Conservation (phyloP, 2,113 vertebrate genomes). For the Colinus virginianus region DNA sequence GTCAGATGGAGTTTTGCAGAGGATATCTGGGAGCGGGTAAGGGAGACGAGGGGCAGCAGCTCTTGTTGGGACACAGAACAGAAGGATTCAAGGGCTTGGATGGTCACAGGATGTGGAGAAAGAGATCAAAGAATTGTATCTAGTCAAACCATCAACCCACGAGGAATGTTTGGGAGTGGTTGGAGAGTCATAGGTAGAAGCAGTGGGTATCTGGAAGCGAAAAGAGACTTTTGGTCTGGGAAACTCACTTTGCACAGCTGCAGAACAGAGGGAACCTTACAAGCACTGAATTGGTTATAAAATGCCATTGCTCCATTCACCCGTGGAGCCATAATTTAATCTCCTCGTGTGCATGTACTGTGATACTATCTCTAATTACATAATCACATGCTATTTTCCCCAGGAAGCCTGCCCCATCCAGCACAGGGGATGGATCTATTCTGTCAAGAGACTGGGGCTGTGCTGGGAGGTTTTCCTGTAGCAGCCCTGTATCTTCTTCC, state of each 20-base stretch:
- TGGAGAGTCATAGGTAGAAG: background rate
- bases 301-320: background rate
- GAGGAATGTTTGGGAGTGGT: background rate
- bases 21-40: accelerated
- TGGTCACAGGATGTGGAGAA: too few relatives aligned
- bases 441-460: background rate
- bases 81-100: background rate
- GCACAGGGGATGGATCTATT: accelerated
- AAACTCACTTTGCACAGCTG: accelerated
- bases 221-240: background rate
- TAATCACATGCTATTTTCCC: background rate
- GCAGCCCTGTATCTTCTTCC: background rate
- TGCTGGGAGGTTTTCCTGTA: background rate
- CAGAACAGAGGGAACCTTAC: background rate
- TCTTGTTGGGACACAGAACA: background rate
- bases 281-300: background rate
- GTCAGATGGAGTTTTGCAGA: background rate
- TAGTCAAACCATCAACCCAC: background rate
- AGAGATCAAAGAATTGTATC: background rate
- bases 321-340: background rate
- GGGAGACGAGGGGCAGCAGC: background rate
- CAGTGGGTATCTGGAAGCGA: background rate
- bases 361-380: background rate
- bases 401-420: background rate
- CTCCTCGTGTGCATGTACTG: background rate